phyloP scores from a whole-genome alignment of 2,797 vertebrate genomes.

The Centroberyx gerrardi region DNA sequence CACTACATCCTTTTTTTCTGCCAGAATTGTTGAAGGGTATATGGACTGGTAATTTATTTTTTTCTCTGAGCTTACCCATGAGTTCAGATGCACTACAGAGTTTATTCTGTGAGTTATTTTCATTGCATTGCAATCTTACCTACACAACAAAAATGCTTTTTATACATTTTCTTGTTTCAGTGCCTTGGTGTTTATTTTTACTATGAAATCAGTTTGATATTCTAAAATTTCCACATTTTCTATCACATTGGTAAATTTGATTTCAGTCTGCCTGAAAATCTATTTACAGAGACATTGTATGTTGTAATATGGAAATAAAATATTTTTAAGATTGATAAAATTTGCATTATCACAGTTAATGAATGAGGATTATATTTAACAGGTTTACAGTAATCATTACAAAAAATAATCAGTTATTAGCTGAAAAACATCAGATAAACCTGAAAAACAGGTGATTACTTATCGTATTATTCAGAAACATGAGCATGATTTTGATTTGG shows the following conservation, averaged over 20 bases:
- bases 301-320: conserved; percentile 82
- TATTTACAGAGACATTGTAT: conserved; percentile 80
- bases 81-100: conserved; percentile 59
- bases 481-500: too few relatives aligned
- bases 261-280: conserved; percentile 61
- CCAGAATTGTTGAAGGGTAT: conserved; percentile 13
- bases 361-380: background rate
- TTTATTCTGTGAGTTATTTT: conserved; percentile 72
- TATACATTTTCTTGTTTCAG: conserved; percentile 78
- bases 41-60: conserved; percentile 7
- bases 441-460: too few relatives aligned
- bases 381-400: background rate
- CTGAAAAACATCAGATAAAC: too few relatives aligned
- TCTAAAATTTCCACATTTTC: conserved; percentile 78
- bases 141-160: conserved; percentile 64
- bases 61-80: background rate
- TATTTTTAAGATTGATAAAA: conserved; percentile 67
- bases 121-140: conserved; percentile 46
- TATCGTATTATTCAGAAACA: too few relatives aligned
- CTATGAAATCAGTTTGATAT: conserved; percentile 80
- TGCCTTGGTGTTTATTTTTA: conserved; percentile 84
- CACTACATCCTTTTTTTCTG: conserved; percentile 56
- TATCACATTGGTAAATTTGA: conserved; percentile 81
- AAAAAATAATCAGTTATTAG: background rate
- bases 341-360: background rate